A percentile compares a stretch with the other conserved stretches of the same genome.
Evolutionary conservation across 2,888 invertebrate species (phyloP).

Genomic region (Malthinus seriepunctatus): DNA sequence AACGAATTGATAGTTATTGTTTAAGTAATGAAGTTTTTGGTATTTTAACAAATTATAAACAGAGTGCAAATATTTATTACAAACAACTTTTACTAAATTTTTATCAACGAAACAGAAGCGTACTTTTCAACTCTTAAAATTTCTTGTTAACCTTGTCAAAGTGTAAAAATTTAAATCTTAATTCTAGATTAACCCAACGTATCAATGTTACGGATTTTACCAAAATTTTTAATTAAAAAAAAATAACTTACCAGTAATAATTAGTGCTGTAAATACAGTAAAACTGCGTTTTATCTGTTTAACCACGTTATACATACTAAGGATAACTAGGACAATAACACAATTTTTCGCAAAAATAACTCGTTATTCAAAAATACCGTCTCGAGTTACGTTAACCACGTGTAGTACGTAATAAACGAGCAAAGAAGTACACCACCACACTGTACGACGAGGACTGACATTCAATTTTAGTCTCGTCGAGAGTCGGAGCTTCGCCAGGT

Average conservation of each 20-base stretch:
- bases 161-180: not conserved
- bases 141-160: conserved; percentile 1
- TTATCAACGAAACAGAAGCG: no score
- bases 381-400: conserved; percentile 23
- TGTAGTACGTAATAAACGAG: conserved; percentile 9
- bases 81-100: no score
- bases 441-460: conserved; percentile 18
- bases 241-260: conserved; percentile 39
- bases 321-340: conserved; percentile 12
- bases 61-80: no score
- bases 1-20: no score
- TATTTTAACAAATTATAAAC: no score
- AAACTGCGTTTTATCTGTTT: conserved; percentile 40
- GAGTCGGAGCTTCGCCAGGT: conserved; percentile 20
- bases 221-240: not conserved
- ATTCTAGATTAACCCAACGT: not conserved
- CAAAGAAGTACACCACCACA: conserved; percentile 19
- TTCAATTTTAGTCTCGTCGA: conserved; percentile 9
- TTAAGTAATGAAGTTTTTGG: no score
- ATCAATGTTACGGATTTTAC: not conserved
- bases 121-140: no score
- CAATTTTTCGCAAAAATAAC: conserved; percentile 4
- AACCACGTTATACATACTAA: conserved; percentile 36
- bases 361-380: not conserved
- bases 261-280: conserved; percentile 38